These are phyloP conservation scores for Acrocyrtus sp. DNA, from an alignment of 2,888 invertebrate genomes.

Conservation along the genomic window DNA sequence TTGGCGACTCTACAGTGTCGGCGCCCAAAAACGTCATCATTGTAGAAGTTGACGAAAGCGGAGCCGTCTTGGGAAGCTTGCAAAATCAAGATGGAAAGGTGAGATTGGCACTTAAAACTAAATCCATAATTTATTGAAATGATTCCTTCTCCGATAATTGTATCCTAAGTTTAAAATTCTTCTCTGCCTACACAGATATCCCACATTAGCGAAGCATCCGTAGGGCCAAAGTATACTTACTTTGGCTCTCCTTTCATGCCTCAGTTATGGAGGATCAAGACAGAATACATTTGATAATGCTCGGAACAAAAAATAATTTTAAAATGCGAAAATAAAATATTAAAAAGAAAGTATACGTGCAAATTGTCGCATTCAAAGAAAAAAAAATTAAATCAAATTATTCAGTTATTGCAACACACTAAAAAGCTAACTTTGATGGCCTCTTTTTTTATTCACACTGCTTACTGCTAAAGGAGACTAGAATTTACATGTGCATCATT, in stretches of 20 bases:
- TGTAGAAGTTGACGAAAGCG: slow-evolving; percentile 76
- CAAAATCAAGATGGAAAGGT: slow-evolving; percentile 73
- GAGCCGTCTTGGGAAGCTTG: slow-evolving; percentile 77
- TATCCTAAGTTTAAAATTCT: too few species aligned
- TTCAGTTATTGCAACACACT: too few species aligned
- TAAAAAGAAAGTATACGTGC: too few species aligned
- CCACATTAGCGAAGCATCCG: slow-evolving; percentile 43
- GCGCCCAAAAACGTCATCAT: slow-evolving; percentile 70
- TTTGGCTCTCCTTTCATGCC: slow-evolving; percentile 44
- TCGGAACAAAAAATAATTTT: too few species aligned
- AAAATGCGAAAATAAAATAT: too few species aligned
- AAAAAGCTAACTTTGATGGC: too few species aligned
- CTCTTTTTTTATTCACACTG: too few species aligned
- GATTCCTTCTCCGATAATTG: not conserved
- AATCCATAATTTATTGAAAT: too few species aligned
- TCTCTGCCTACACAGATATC: too few species aligned
- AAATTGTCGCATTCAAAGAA: too few species aligned
- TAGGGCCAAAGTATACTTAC: slow-evolving; percentile 53
- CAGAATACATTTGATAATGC: slow-evolving; percentile 35
- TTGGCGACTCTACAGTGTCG: slow-evolving; percentile 64
- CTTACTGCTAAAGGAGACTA: too few species aligned
- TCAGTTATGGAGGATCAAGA: slow-evolving; percentile 59
- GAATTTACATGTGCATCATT: not conserved
- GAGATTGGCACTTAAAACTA: slow-evolving; percentile 1
- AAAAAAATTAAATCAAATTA: too few species aligned